Conservation (phyloP, 2,888 invertebrate species). For the Caenorhabditis sulstoni region DNA sequence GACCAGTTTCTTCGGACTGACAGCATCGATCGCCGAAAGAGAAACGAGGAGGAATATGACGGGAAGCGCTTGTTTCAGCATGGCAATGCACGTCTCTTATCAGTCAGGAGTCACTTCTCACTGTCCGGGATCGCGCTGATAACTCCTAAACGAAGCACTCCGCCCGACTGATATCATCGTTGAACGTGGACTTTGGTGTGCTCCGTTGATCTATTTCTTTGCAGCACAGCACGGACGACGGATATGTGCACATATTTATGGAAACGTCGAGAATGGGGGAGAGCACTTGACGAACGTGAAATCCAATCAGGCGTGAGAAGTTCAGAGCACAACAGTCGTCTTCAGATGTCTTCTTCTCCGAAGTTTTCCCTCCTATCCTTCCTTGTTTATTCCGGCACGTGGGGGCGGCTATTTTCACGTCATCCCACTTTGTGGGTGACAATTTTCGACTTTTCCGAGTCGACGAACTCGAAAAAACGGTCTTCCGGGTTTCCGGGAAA, state of each 20-base stretch:
- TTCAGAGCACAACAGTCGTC: constrained; percentile 42
- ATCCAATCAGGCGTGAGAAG: constrained; percentile 48
- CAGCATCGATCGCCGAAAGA: constrained; percentile 3
- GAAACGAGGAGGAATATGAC: constrained; percentile 15
- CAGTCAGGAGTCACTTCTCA: not conserved
- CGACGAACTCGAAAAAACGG: too few relatives aligned
- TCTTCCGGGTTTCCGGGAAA: too few relatives aligned
- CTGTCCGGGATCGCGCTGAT: constrained; percentile 12
- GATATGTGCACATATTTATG: constrained; percentile 4
- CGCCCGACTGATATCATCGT: constrained; percentile 23
- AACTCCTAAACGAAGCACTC: not conserved
- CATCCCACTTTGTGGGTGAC: not conserved
- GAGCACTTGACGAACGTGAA: constrained; percentile 25
- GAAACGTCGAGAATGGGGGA: not conserved
- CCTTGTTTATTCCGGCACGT: constrained; percentile 3
- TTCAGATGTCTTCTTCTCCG: not conserved
- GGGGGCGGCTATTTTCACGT: constrained; percentile 19
- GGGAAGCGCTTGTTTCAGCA: constrained; percentile 19
- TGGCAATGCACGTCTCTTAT: constrained; percentile 35
- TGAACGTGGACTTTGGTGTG: constrained; percentile 42
- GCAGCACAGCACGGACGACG: not conserved
- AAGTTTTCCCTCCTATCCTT: not conserved
- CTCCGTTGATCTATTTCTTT: not conserved
- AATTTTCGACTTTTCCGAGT: constrained; percentile 1
- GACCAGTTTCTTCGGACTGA: constrained; percentile 6